A percentile compares a stretch with the other conserved stretches of the same genome.
Conservation (phyloP, 2,888 invertebrate species). For the Nezara viridula region DNA sequence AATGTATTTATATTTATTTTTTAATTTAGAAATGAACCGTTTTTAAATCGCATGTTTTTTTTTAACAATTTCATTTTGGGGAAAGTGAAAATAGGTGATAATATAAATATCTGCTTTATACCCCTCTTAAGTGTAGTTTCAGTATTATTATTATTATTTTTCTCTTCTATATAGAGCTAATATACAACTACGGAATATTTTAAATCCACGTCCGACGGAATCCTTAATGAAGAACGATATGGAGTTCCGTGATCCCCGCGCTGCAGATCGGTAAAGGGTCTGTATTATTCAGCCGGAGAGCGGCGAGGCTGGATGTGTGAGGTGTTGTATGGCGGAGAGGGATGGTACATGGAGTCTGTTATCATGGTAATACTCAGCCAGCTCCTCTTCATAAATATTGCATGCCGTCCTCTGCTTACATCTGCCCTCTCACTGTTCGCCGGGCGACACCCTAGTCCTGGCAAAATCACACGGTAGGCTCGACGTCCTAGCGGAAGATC, state of each 20-base stretch:
- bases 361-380: slow-evolving; percentile 32
- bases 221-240: background rate
- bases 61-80: too few relatives aligned
- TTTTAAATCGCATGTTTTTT: too few relatives aligned
- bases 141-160: too few relatives aligned
- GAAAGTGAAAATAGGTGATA: too few relatives aligned
- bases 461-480: background rate
- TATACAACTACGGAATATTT: background rate
- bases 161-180: too few relatives aligned
- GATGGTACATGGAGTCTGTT: slow-evolving; percentile 48
- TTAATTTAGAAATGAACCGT: too few relatives aligned
- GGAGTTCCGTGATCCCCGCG: background rate
- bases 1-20: too few relatives aligned
- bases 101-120: too few relatives aligned
- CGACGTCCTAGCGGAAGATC: background rate
- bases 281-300: slow-evolving; percentile 10
- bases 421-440: background rate
- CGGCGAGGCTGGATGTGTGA: background rate
- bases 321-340: slow-evolving; percentile 5
- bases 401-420: slow-evolving; percentile 21
- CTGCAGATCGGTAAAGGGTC: background rate
- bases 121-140: too few relatives aligned
- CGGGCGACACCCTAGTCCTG: background rate
- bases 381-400: slow-evolving; percentile 42
- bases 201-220: background rate